These are phyloP conservation scores for Drosophila tani DNA, from an alignment of 1,140 invertebrate genomes.

Conservation along the genomic window DNA sequence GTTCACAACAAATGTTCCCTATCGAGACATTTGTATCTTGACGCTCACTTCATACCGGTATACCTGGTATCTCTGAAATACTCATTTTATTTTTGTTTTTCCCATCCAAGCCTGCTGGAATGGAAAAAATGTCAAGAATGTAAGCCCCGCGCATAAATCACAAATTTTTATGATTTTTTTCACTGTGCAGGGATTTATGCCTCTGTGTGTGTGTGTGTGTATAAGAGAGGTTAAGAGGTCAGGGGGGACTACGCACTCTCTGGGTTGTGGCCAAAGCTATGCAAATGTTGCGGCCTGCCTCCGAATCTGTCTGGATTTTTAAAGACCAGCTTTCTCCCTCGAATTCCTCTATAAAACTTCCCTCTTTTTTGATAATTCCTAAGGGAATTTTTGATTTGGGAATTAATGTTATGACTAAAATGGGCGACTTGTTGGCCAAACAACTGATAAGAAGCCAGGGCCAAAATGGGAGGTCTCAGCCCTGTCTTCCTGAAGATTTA, in stretches of 20 bases:
- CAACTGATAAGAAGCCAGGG: slow-evolving; percentile 4
- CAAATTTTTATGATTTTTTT: slow-evolving; percentile 3
- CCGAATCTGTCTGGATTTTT: slow-evolving; percentile 41
- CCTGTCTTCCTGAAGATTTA: slow-evolving; percentile 7
- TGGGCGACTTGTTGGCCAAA: slow-evolving; percentile 11
- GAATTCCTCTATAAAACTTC: slow-evolving; percentile 20
- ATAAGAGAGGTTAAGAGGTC: slow-evolving; percentile 3
- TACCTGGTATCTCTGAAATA: too few species aligned
- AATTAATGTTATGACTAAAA: slow-evolving; percentile 34
- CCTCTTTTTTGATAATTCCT: slow-evolving; percentile 30
- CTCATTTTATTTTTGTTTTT: background rate
- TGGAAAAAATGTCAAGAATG: background rate
- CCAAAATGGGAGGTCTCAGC: slow-evolving; percentile 5
- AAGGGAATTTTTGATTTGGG: slow-evolving; percentile 50
- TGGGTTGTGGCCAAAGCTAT: slow-evolving; percentile 49
- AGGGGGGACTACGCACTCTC: background rate
- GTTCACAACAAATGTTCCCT: too few species aligned
- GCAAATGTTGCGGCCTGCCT: slow-evolving; percentile 52
- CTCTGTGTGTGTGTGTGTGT: background rate
- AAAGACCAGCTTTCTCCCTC: background rate
- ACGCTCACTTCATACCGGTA: too few species aligned
- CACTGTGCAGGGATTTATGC: slow-evolving; percentile 9
- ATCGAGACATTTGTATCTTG: too few species aligned
- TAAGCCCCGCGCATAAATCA: slow-evolving; percentile 11
- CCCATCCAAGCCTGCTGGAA: background rate